Percentiles rank a stretch among this genome's conserved stretches.
Conservation (phyloP, 2,888 invertebrate species). For the Caenorhabditis drosophilae region DNA sequence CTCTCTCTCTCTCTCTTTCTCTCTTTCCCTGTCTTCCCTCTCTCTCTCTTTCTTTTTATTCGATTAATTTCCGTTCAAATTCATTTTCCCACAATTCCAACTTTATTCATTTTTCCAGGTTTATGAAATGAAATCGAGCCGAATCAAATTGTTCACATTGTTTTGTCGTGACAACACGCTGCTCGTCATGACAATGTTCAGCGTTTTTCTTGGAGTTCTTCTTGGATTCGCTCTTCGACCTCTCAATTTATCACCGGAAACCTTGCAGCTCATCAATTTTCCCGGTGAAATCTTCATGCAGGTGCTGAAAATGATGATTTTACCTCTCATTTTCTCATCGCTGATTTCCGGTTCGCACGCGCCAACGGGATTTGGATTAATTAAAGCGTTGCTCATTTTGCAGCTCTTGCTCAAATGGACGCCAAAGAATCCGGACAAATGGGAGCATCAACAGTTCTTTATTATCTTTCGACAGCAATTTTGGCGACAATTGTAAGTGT, state of each 20-base stretch:
- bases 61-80: no score
- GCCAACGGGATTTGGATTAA: no score
- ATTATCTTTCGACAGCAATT: conserved; percentile 76
- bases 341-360: conserved; percentile 77
- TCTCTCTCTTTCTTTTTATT: no score
- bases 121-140: neutral
- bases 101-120: no score
- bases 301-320: conserved; percentile 84
- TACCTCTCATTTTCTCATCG: conserved; percentile 86
- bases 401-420: conserved; percentile 68
- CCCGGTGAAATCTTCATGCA: conserved; percentile 91
- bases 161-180: conserved; percentile 48
- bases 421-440: conserved; percentile 71
- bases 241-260: conserved; percentile 74
- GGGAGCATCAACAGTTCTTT: conserved; percentile 75
- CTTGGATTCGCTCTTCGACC: conserved; percentile 71
- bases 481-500: conserved; percentile 74
- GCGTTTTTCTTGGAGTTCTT: conserved; percentile 49
- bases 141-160: conserved; percentile 26
- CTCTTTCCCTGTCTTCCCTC: no score
- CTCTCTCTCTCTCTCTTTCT: no score
- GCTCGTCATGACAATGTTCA: conserved; percentile 50
- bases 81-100: no score
- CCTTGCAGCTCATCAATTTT: conserved; percentile 79
- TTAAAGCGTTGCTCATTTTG: no score